Evolutionary conservation across 2,113 vertebrate species (phyloP).

Genomic region (Seriola dumerili): DNA sequence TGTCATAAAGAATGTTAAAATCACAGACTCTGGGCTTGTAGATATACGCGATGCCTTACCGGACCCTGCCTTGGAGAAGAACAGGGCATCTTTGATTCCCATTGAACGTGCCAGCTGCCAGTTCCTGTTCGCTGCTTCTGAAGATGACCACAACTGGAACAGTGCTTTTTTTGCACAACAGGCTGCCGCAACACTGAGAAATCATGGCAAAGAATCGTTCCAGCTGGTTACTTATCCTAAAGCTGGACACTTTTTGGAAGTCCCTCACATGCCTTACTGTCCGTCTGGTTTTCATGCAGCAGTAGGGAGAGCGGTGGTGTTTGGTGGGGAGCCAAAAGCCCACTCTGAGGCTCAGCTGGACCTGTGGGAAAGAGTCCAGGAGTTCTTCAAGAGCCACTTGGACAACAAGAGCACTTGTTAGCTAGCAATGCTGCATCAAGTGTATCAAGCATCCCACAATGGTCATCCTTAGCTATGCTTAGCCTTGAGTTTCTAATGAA

Average conservation of each 20-base stretch:
- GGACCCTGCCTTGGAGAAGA: constrained; percentile 77
- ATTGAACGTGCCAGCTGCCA: constrained; percentile 87
- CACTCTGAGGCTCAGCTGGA: constrained; percentile 88
- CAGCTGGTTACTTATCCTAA: constrained; percentile 87
- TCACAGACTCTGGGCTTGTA: constrained; percentile 76
- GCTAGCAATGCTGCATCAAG: constrained; percentile 30
- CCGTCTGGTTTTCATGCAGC: constrained; percentile 83
- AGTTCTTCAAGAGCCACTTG: constrained; percentile 87
- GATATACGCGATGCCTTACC: constrained; percentile 80
- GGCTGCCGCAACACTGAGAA: constrained; percentile 83
- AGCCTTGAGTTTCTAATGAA: constrained; percentile 3
- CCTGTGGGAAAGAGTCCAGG: constrained; percentile 87
- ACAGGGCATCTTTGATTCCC: constrained; percentile 85
- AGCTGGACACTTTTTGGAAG: constrained; percentile 92
- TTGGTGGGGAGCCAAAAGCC: constrained; percentile 89
- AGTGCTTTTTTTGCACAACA: constrained; percentile 85
- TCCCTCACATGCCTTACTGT: constrained; percentile 88
- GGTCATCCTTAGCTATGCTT: background rate
- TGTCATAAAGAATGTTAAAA: constrained; percentile 32
- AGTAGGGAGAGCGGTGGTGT: constrained; percentile 79
- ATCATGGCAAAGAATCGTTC: constrained; percentile 85
- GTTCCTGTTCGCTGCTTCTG: constrained; percentile 88
- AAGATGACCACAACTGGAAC: constrained; percentile 93
- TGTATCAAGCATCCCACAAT: background rate
- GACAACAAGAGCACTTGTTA: constrained; percentile 17